Conservation (phyloP, 2,797 vertebrate genomes). For the Sphenopsis melanotis region DNA sequence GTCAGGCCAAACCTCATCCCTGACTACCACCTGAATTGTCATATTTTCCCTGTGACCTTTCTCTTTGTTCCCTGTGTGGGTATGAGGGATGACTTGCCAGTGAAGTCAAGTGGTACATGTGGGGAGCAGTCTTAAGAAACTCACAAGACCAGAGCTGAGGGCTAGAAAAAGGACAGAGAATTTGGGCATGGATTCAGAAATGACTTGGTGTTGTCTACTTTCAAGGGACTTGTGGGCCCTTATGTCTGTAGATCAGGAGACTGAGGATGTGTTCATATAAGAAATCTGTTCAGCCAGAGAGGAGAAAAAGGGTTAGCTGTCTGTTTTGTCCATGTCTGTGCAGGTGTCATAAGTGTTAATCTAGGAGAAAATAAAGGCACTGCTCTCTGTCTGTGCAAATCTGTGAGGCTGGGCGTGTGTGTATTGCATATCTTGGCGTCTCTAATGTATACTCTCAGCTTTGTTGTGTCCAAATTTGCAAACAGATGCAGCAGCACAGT, state of each 20-base stretch:
- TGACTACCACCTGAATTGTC: neutral
- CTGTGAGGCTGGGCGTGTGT: neutral
- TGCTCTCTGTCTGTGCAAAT: neutral
- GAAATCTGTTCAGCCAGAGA: neutral
- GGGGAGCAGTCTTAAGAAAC: neutral
- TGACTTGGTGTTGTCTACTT: fast-evolving
- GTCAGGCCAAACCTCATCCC: neutral
- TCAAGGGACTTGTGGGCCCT: fast-evolving
- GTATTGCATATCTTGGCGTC: neutral
- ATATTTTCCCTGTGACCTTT: neutral
- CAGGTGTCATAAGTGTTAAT: fast-evolving
- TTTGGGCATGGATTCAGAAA: neutral
- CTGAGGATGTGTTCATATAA: fast-evolving
- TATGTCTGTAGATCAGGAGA: neutral
- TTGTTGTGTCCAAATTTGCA: neutral
- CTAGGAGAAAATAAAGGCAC: neutral
- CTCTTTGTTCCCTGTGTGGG: neutral
- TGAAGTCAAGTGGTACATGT: neutral
- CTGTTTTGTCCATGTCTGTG: neutral
- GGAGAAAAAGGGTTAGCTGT: neutral
- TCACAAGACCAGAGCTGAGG: neutral
- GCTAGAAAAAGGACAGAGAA: neutral
- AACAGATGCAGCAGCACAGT: neutral
- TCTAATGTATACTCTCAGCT: neutral
- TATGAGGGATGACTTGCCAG: neutral